phyloP scores from a whole-genome alignment of 2,888 invertebrate genomes.

The Byasa hedistus region DNA sequence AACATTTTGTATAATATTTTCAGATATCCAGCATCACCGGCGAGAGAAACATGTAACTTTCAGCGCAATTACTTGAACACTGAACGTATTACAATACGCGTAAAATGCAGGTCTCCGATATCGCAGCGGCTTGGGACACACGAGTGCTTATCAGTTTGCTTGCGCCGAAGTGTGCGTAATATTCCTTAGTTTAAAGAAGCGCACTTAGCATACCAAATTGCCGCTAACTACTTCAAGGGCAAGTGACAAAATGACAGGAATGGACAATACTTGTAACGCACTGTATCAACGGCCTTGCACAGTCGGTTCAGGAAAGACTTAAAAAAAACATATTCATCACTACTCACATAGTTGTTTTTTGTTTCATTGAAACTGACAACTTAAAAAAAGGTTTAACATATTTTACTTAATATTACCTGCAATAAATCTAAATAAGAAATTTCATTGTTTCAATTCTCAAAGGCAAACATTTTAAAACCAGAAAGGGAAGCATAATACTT shows the following conservation, averaged over 20 bases:
- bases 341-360: not conserved
- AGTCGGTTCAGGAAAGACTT: not conserved
- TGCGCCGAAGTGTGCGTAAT: slow-evolving; percentile 39
- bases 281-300: slow-evolving; percentile 7
- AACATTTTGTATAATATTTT: slow-evolving; percentile 38
- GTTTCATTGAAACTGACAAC: not conserved
- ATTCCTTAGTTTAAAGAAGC: slow-evolving; percentile 22
- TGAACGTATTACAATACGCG: slow-evolving; percentile 63
- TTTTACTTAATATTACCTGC: too few species aligned
- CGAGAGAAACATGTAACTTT: slow-evolving; percentile 55
- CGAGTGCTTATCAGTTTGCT: slow-evolving; percentile 67
- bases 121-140: slow-evolving; percentile 42
- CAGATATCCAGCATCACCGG: slow-evolving; percentile 37
- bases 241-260: slow-evolving; percentile 14
- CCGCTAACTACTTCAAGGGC: slow-evolving; percentile 29
- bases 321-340: not conserved
- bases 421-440: too few species aligned
- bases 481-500: too few species aligned
- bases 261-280: slow-evolving; percentile 17
- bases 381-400: not conserved
- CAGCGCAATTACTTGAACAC: slow-evolving; percentile 62
- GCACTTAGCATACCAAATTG: slow-evolving; percentile 26
- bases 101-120: slow-evolving; percentile 53
- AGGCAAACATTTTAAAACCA: too few species aligned
- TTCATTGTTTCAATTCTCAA: too few species aligned